These are phyloP conservation scores for Empidonax traillii DNA, from an alignment of 2,113 vertebrate genomes.

Conservation along the genomic window DNA sequence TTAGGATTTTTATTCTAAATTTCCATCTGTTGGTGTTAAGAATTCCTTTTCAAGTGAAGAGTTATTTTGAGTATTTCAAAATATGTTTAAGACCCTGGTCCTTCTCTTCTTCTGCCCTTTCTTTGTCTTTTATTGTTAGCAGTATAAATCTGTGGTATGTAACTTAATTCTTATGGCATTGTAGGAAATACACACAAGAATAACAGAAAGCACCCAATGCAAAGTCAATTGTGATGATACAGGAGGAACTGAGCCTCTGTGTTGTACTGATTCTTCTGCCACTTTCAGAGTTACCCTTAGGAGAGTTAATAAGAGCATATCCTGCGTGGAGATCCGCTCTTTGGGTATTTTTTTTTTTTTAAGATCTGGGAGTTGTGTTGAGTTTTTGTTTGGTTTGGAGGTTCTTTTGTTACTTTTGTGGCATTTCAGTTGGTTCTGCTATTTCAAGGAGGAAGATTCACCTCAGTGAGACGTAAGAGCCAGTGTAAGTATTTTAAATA, in stretches of 20 bases:
- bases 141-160: not conserved
- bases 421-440: not conserved
- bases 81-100: not conserved
- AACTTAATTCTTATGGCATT: not conserved
- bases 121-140: not conserved
- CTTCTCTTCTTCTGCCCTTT: not conserved
- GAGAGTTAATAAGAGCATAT: not conserved
- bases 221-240: not conserved
- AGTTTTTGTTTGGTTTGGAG: not conserved
- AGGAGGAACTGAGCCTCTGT: not conserved
- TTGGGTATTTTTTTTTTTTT: not conserved
- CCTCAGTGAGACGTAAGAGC: not conserved
- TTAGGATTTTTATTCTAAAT: not conserved
- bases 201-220: not conserved
- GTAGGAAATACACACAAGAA: not conserved
- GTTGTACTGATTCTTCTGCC: not conserved
- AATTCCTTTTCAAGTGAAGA: not conserved
- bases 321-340: not conserved
- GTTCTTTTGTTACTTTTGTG: not conserved
- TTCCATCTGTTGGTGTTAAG: not conserved
- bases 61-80: not conserved
- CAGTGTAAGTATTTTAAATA: not conserved
- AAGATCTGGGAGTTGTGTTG: not conserved
- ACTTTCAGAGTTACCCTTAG: not conserved
- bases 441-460: not conserved